These are phyloP conservation scores for Tamandua tetradactyla DNA, from an alignment of 2,797 vertebrate genomes.

Conservation along the genomic window DNA sequence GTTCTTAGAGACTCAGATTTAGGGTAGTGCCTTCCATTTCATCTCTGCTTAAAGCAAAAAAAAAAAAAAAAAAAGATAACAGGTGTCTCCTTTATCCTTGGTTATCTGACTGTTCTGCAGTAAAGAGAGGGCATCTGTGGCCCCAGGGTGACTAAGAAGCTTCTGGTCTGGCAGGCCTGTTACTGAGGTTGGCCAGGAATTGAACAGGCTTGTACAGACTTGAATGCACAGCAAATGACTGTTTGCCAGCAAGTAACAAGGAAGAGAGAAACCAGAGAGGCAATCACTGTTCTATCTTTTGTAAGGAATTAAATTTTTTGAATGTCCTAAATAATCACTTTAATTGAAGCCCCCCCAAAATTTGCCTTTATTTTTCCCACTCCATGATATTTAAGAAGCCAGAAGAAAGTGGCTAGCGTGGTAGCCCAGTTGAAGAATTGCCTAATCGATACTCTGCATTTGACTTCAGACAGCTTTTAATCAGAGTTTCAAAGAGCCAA, in stretches of 20 bases:
- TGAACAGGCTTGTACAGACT: constrained; percentile 34
- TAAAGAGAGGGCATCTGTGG: background rate
- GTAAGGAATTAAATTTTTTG: constrained; percentile 37
- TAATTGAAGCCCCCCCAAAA: background rate
- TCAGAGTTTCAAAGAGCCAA: background rate
- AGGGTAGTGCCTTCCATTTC: background rate
- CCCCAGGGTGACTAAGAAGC: background rate
- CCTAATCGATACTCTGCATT: constrained; percentile 5
- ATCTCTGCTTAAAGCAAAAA: background rate
- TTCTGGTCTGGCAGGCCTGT: background rate
- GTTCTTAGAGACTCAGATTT: constrained; percentile 1
- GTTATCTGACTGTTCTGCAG: background rate
- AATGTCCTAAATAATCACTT: constrained; percentile 28
- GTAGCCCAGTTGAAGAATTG: background rate
- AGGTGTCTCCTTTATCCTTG: constrained; percentile 25
- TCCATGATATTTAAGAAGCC: constrained; percentile 4
- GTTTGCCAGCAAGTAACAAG: too few relatives aligned
- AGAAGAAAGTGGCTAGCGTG: background rate
- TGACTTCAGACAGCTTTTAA: constrained; percentile 19
- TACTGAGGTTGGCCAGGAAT: constrained; percentile 32
- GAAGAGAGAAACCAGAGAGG: too few relatives aligned
- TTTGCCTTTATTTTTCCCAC: constrained; percentile 35
- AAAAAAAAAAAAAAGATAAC: background rate
- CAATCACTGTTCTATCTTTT: background rate
- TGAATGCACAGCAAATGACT: constrained; percentile 11